phyloP scores from a whole-genome alignment of 2,888 invertebrate species.

The Brachypalpus laphriformis region DNA sequence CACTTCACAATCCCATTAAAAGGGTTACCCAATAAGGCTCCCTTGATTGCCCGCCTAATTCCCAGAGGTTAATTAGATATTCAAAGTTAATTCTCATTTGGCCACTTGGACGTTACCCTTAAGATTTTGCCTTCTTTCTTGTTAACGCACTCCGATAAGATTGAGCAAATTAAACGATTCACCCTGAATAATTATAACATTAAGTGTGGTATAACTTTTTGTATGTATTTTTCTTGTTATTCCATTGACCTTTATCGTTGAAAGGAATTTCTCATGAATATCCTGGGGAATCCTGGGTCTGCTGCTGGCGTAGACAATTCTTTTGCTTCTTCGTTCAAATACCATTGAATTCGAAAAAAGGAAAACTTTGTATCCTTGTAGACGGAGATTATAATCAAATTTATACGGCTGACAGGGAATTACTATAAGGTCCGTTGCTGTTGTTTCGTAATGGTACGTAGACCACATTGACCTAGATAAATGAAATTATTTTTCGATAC shows the following conservation, averaged over 20 bases:
- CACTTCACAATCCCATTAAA: not conserved
- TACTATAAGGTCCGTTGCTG: not conserved
- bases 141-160: slow-evolving; percentile 7
- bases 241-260: slow-evolving; percentile 6
- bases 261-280: slow-evolving; percentile 3
- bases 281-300: not conserved
- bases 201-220: not conserved
- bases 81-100: not conserved
- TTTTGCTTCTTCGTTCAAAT: not conserved
- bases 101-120: not conserved
- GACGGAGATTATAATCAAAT: slow-evolving; percentile 11
- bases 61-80: not conserved
- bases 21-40: not conserved
- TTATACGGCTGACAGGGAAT: not conserved
- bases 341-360: not conserved
- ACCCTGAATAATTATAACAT: slow-evolving; percentile 19
- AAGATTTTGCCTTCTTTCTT: not conserved
- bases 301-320: slow-evolving; percentile 9
- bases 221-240: not conserved
- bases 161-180: slow-evolving; percentile 33
- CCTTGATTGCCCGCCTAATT: not conserved
- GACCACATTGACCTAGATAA: slow-evolving; percentile 31
- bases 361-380: not conserved
- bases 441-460: slow-evolving; percentile 1
- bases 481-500: slow-evolving; percentile 21